Evolutionary conservation across 2,888 invertebrate genomes (phyloP).

Genomic region (Chaitophorus viminalis): DNA sequence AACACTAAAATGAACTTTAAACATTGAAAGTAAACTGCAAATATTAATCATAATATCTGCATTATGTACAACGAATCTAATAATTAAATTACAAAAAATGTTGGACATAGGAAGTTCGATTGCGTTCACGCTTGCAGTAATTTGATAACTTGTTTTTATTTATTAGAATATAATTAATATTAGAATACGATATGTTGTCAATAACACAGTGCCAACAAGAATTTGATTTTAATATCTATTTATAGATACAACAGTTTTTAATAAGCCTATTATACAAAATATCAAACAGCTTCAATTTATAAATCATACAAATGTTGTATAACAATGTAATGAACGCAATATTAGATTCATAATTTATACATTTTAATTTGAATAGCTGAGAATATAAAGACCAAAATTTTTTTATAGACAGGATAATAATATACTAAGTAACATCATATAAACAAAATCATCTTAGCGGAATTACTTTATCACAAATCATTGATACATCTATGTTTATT

Average conservation of each 20-base stretch:
- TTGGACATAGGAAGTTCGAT: not conserved
- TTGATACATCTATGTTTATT: not conserved
- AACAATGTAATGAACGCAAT: not conserved
- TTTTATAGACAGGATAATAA: not conserved
- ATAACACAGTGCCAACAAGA: not conserved
- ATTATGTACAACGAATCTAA: not conserved
- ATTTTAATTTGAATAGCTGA: not conserved
- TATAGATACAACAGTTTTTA: no score
- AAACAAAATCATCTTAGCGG: not conserved
- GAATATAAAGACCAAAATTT: not conserved
- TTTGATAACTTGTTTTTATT: conserved; percentile 1
- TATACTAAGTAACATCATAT: not conserved
- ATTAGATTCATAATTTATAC: not conserved
- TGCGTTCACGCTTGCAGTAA: not conserved
- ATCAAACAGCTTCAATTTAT: not conserved
- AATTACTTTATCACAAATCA: not conserved
- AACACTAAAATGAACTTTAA: not conserved
- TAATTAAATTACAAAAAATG: not conserved
- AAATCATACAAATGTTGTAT: not conserved
- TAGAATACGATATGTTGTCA: not conserved
- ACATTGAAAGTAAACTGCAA: not conserved
- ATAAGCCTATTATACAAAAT: no score
- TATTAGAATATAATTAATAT: not conserved
- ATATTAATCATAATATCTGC: not conserved
- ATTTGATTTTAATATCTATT: no score